phyloP scores from a whole-genome alignment of 2,888 invertebrate species.

The Thera britannica region DNA sequence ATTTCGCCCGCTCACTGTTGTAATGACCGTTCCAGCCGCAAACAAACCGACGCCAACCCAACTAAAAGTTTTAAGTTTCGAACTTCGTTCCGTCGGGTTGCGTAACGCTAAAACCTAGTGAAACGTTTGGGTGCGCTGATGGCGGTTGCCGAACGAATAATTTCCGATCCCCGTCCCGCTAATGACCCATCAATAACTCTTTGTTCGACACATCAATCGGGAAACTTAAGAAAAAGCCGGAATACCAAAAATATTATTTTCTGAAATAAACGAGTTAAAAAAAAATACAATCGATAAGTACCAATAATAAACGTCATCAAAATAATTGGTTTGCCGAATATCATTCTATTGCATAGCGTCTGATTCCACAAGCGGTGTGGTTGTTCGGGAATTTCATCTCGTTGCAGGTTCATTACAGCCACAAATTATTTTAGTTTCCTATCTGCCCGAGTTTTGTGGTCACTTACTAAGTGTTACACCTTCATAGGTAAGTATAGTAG shows the following conservation, averaged over 20 bases:
- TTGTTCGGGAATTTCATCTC: conserved; percentile 22
- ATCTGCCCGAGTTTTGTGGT: conserved; percentile 14
- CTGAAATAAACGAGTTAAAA: conserved; percentile 13
- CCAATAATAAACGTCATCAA: not conserved
- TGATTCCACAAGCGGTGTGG: conserved; percentile 11
- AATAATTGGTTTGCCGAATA: conserved; percentile 23
- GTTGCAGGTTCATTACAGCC: conserved; percentile 22
- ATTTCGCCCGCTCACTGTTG: conserved; percentile 69
- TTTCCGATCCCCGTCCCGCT: conserved; percentile 41
- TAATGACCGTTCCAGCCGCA: conserved; percentile 69
- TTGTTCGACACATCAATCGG: conserved; percentile 37
- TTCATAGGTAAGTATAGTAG: not conserved
- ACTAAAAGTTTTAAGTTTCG: conserved; percentile 71
- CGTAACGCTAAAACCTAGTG: conserved; percentile 47
- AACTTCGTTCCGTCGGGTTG: conserved; percentile 60
- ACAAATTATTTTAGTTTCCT: conserved; percentile 26
- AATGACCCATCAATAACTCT: conserved; percentile 46
- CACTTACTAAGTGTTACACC: conserved; percentile 10
- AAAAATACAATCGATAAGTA: not conserved
- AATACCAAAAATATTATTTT: conserved; percentile 21
- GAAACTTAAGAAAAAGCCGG: conserved; percentile 18
- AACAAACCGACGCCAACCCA: conserved; percentile 71
- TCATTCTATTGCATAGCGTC: conserved; percentile 17
- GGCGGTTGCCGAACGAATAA: conserved; percentile 40
- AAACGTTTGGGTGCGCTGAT: conserved; percentile 22